A percentile compares a stretch with the other conserved stretches of the same genome.
Conservation (phyloP, 2,888 invertebrate species). For the Microdon myrmicae region DNA sequence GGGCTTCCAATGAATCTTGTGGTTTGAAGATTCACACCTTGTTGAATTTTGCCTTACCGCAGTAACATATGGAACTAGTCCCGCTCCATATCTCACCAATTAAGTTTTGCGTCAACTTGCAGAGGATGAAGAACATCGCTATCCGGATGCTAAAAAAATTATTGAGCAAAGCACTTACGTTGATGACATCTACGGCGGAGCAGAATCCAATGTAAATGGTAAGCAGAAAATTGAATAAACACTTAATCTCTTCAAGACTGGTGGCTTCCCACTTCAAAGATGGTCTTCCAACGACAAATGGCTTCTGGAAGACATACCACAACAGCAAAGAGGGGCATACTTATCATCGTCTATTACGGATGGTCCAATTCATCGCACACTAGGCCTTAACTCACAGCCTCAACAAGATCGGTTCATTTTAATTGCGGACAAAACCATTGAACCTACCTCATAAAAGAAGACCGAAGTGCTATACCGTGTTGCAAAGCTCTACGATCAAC, state of each 20-base stretch:
- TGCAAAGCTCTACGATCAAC: slow-evolving; percentile 17
- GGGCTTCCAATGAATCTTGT: slow-evolving; percentile 23
- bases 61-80: slow-evolving; percentile 13
- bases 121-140: slow-evolving; percentile 1
- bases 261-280: slow-evolving; percentile 16
- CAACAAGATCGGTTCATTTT: slow-evolving; percentile 20
- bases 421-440: neutral
- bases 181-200: slow-evolving; percentile 12
- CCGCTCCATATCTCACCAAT: slow-evolving; percentile 21
- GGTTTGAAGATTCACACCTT: slow-evolving; percentile 1
- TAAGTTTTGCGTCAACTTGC: slow-evolving; percentile 14
- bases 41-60: slow-evolving; percentile 10
- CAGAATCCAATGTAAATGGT: slow-evolving; percentile 6
- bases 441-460: neutral
- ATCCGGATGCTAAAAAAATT: slow-evolving; percentile 2
- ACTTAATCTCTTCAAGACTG: slow-evolving; percentile 11
- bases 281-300: slow-evolving; percentile 11
- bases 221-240: slow-evolving; percentile 11
- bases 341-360: slow-evolving; percentile 6
- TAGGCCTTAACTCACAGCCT: slow-evolving; percentile 16
- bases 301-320: slow-evolving; percentile 1
- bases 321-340: neutral
- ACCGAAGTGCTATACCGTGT: slow-evolving; percentile 3
- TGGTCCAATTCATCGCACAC: slow-evolving; percentile 3
- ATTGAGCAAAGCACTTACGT: slow-evolving; percentile 12